phyloP scores from a whole-genome alignment of 2,113 vertebrate genomes.

The Myotis lucifugus region DNA sequence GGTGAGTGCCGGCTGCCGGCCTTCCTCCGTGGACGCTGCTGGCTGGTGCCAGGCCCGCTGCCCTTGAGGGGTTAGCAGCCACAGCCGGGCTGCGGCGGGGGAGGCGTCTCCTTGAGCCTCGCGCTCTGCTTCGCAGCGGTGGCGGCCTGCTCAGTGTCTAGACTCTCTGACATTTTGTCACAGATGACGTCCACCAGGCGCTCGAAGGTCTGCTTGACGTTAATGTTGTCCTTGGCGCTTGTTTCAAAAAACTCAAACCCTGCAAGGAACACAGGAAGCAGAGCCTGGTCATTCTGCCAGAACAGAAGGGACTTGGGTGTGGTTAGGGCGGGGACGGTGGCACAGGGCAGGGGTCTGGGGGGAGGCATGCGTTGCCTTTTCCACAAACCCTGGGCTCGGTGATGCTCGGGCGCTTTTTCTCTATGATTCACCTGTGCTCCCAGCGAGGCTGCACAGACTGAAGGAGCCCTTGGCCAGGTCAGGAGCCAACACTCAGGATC shows the following conservation, averaged over 20 bases:
- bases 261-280: conserved; percentile 79
- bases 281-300: conserved; percentile 1
- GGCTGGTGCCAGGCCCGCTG: conserved; percentile 82
- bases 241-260: conserved; percentile 99
- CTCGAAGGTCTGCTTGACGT: conserved; percentile 98
- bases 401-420: background rate
- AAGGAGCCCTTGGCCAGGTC: background rate
- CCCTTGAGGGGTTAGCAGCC: conserved; percentile 89
- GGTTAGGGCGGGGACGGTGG: accelerated
- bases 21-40: conserved; percentile 84
- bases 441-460: background rate
- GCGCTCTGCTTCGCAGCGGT: conserved; percentile 91
- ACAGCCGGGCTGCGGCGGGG: conserved; percentile 93
- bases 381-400: background rate
- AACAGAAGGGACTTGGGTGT: background rate
- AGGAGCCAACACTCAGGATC: background rate
- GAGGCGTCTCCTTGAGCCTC: conserved; percentile 93
- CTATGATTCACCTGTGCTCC: background rate
- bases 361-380: background rate
- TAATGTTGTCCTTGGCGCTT: conserved; percentile 98
- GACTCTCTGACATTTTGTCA: conserved; percentile 97
- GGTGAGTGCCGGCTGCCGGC: conserved; percentile 84
- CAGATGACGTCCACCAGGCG: conserved; percentile 98
- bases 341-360: background rate
- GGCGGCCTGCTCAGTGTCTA: conserved; percentile 92